Base-by-base conservation (phyloP, 2,888 invertebrate species). In the Fabriciana adippe region DNA sequence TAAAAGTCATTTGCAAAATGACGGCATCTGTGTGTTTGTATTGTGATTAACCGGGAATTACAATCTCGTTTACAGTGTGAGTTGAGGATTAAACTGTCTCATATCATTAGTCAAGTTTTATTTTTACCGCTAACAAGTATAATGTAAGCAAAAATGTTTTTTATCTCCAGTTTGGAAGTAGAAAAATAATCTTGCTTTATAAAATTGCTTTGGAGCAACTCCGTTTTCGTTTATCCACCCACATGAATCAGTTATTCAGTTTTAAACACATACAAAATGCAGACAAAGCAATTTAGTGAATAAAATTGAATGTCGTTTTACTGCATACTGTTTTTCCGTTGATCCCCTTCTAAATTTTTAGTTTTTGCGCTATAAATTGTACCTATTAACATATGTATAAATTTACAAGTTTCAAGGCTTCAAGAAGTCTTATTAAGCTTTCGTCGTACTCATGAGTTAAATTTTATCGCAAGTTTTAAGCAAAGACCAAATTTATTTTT, bases 21-120 rank as follows among this genome's bases (percentile, higher is more conserved):
- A 61, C 35, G 50, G 48, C 59, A 64, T n/a, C 35, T 68, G 66
- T 41, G 35, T 41, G 35, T 66, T 64, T 65, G 54, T 35, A 47
- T 69, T 64, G 8, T 62, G 65, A 65, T 67, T 67, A 72, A 50
- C 55, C 11, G 57, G 55, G 45, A 50, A 55, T 55, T 63, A 55
- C 64, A 64, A 71, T 71, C 64, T 69, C 50, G 64, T 67, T 64
- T 56, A 55, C 15, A 18, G 59, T 69, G 61, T 64, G 13, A 61
- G 50, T 31, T 48, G 18, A 50, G 56, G 68, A 66, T 71, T 69
- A 69, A 64, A 26, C 6, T 64, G 66, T 71, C 69, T 61, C 47
- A 18, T 26, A 54, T 41, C 16, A 18, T 66, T 31, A 45, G 57
- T 62, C 66, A 64, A 45, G 45, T 61, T 62, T 55, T 67, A 55